Percentiles rank a stretch among this genome's conserved stretches.
phyloP scores from a whole-genome alignment of 2,888 invertebrate genomes.

The Macrophya alboannulata region DNA sequence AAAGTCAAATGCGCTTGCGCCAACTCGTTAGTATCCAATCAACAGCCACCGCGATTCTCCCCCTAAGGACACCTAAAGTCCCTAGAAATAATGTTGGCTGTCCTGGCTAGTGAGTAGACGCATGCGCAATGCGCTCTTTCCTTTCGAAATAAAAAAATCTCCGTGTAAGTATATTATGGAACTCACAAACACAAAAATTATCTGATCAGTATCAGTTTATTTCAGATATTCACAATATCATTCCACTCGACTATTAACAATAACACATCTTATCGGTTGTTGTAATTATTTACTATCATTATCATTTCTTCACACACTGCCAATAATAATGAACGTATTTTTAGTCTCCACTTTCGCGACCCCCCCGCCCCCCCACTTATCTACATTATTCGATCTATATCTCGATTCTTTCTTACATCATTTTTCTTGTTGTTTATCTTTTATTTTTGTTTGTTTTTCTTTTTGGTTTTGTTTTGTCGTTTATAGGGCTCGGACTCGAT shows the following conservation, averaged over 20 bases:
- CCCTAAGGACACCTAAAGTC: not conserved
- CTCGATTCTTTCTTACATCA: not conserved
- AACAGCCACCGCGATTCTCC: not conserved
- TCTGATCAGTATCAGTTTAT: not conserved
- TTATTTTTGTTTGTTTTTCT: not conserved
- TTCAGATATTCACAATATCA: not conserved
- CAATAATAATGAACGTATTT: not conserved
- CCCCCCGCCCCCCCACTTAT: not conserved
- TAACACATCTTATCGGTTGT: conserved; percentile 10
- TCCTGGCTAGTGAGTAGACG: not conserved
- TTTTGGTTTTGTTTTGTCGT: not conserved
- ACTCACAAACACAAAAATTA: not conserved
- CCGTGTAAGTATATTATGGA: not conserved
- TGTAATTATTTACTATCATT: not conserved
- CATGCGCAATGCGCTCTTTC: not conserved
- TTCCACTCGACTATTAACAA: not conserved
- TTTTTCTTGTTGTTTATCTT: not conserved
- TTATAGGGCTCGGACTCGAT: not conserved
- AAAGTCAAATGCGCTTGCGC: not conserved
- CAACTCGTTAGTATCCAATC: not conserved
- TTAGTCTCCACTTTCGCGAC: not conserved
- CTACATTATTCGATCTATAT: not conserved
- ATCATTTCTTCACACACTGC: not conserved
- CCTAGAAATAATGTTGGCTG: not conserved
- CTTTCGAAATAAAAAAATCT: not conserved